Evolutionary conservation across 2,888 invertebrate species (phyloP), one percentile per base, ranked within the genome.

Genomic region (Tipula unca): DNA sequence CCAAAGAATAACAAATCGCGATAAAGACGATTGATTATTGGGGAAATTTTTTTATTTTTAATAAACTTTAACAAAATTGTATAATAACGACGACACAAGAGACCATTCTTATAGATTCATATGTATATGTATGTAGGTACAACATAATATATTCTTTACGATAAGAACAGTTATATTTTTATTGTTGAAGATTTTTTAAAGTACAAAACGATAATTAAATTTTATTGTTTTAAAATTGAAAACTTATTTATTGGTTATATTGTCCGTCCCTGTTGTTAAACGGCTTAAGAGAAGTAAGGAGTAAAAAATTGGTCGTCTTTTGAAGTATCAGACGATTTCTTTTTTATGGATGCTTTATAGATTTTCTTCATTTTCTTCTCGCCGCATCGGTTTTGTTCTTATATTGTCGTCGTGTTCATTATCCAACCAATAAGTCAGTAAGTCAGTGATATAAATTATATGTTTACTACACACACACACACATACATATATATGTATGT

Each of bases 381-480:
- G 69, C 3, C 25, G 69, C n/a, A n/a, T 25, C 32, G 32, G 6
- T 6, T 32, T 6, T 69, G n/a, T 25, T 25, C 25, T 25, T 20
- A 10, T 69, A 1, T 69, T 10, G 69, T 69, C 25, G 69, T 69
- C 69, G 69, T 69, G 69, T 69, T 69, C 69, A 69, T 69, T 69
- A 69, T 25, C 48, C 20, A 69, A 25, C 69, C 69, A 69, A 69
- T 69, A 69, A 69, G 69, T 69, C 69, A 69, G 69, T 69, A 69
- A 69, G 69, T 69, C 69, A 69, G 69, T 69, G 69, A 25, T 69
- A 69, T 69, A 69, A 69, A 69, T 69, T 69, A 69, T 69, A 69
- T 13, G 69, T 69, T 69, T 69, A 69, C 25, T 25, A 25, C 69
- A 69, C 25, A 69, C 32, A 1, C 6, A n/a, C n/a, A n/a, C n/a